Evolutionary conservation across 2,797 vertebrate species (phyloP).

Genomic region (Phylloscopus collybita): DNA sequence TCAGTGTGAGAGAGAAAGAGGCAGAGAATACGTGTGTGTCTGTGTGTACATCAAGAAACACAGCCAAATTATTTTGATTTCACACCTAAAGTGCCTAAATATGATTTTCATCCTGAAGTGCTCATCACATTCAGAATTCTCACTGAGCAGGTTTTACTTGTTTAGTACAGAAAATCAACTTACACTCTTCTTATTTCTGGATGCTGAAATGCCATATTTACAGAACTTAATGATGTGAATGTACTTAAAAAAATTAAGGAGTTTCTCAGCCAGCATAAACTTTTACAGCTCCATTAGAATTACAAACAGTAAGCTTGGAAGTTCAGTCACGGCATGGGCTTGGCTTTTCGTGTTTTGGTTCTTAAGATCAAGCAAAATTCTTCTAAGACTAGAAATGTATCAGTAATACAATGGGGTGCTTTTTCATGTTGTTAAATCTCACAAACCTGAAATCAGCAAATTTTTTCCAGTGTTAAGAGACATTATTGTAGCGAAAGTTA

Average conservation of each 20-base stretch:
- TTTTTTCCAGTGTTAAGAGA: not conserved
- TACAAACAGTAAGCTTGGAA: not conserved
- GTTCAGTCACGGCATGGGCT: accelerated
- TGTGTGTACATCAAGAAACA: not conserved
- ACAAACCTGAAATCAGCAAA: not conserved
- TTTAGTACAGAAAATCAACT: not conserved
- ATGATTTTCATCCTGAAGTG: not conserved
- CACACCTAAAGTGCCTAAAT: not conserved
- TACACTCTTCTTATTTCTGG: not conserved
- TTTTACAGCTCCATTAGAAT: not conserved
- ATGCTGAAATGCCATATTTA: not conserved
- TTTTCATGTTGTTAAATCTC: not conserved
- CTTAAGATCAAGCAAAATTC: not conserved
- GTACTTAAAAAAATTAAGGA: not conserved
- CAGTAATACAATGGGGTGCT: not conserved
- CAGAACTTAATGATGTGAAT: not conserved
- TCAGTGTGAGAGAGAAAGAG: not conserved
- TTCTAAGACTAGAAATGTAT: not conserved
- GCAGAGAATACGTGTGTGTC: not conserved
- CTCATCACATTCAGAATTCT: not conserved
- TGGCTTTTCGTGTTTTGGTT: not conserved
- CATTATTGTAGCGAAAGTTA: not conserved
- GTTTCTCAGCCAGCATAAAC: not conserved
- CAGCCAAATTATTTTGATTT: not conserved
- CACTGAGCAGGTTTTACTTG: not conserved